A percentile compares a stretch with the other conserved stretches of the same genome.
phyloP scores from a whole-genome alignment of 2,888 invertebrate genomes.

The Zaprionus lineosus region DNA sequence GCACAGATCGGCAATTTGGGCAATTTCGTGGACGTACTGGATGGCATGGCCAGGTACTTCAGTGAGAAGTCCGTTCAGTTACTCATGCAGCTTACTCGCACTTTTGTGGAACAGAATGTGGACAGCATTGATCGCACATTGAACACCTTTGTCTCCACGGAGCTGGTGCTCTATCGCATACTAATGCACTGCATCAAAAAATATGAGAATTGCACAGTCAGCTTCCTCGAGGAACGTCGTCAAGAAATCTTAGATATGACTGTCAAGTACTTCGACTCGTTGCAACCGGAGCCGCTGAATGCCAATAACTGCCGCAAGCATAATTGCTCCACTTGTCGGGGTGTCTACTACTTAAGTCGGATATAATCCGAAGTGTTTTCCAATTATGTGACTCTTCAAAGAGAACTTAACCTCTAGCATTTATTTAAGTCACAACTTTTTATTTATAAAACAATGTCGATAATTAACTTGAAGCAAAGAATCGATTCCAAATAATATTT shows the following conservation, averaged over 20 bases:
- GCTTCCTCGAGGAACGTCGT: constrained; percentile 41
- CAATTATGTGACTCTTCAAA: too few relatives aligned
- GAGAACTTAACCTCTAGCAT: too few relatives aligned
- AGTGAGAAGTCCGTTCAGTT: constrained; percentile 47
- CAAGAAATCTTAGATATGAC: constrained; percentile 34
- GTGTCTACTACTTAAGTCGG: constrained; percentile 44
- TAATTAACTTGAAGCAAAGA: too few relatives aligned
- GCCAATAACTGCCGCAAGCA: neutral
- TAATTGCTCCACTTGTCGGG: constrained; percentile 41
- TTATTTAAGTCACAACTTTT: too few relatives aligned
- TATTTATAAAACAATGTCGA: too few relatives aligned
- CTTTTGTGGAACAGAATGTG: constrained; percentile 62
- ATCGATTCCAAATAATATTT: too few relatives aligned
- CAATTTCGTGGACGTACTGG: constrained; percentile 66
- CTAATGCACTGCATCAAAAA: constrained; percentile 60
- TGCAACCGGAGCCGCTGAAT: constrained; percentile 28
- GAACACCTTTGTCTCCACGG: constrained; percentile 70
- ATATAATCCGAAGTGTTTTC: neutral
- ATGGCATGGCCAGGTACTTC: constrained; percentile 58
- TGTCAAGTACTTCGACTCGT: constrained; percentile 51
- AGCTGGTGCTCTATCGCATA: constrained; percentile 70
- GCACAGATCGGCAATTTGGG: constrained; percentile 59
- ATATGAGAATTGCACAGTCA: constrained; percentile 51
- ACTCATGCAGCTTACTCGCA: constrained; percentile 61
- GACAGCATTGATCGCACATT: constrained; percentile 58